Conservation (phyloP, 2,797 vertebrate genomes). For the Lycodopsis pacificus region DNA sequence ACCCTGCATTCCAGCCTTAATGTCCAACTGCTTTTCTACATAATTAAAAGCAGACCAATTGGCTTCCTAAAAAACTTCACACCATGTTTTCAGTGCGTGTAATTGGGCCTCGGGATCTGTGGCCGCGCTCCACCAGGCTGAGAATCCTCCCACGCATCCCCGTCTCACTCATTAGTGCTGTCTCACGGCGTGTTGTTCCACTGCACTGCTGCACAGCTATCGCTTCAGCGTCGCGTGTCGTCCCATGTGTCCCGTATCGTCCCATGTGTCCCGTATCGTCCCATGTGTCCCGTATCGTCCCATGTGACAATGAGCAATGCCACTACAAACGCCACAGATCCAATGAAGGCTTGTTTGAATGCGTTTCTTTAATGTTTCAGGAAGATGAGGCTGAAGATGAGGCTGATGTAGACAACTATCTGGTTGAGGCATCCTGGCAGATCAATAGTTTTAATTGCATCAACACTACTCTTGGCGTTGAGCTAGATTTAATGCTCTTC, state of each 20-base stretch:
- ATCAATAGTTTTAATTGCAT: background rate
- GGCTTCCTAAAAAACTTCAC: slow-evolving; percentile 56
- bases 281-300: no score
- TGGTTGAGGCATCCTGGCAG: background rate
- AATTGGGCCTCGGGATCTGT: slow-evolving; percentile 39
- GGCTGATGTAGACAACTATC: background rate
- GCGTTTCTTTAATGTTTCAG: background rate
- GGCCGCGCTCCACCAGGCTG: slow-evolving; percentile 1
- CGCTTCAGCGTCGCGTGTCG: background rate
- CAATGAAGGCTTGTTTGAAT: slow-evolving; percentile 4
- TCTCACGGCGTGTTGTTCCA: slow-evolving; percentile 11
- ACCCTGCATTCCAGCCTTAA: slow-evolving; percentile 67
- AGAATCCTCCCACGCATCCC: slow-evolving; percentile 26
- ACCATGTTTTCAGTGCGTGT: slow-evolving; percentile 50
- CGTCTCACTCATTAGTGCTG: slow-evolving; percentile 23
- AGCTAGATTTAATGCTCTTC: background rate
- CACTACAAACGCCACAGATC: background rate
- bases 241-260: background rate
- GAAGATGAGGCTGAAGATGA: background rate
- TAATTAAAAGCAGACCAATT: slow-evolving; percentile 76
- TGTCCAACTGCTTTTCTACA: slow-evolving; percentile 58
- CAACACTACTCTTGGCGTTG: background rate
- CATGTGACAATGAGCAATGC: no score
- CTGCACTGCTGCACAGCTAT: background rate
- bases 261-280: background rate